phyloP scores from a whole-genome alignment of 2,888 invertebrate species.

The Pollenia griseotomentosa region DNA sequence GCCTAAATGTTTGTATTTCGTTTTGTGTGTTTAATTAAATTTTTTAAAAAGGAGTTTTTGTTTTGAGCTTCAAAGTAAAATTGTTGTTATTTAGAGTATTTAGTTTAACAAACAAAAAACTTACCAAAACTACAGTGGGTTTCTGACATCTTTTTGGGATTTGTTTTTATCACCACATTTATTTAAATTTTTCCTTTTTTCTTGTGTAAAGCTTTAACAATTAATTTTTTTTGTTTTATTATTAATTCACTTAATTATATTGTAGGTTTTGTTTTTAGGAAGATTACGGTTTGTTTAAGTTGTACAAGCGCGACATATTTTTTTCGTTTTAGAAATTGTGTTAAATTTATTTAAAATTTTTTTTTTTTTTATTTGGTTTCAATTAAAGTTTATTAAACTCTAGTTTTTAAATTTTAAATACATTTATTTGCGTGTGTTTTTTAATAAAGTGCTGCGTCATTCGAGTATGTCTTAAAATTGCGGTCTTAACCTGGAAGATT shows the following conservation, averaged over 20 bases:
- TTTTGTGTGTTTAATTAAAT: background rate
- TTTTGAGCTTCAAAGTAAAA: background rate
- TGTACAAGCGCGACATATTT: slow-evolving; percentile 28
- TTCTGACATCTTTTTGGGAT: slow-evolving; percentile 59
- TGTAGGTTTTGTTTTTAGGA: slow-evolving; percentile 43
- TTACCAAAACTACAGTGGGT: slow-evolving; percentile 64
- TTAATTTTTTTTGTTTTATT: background rate
- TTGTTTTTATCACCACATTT: slow-evolving; percentile 53
- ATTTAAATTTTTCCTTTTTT: slow-evolving; percentile 36
- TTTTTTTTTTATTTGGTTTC: background rate
- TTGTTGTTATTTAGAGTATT: background rate
- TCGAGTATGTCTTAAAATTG: background rate
- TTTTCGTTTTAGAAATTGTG: background rate
- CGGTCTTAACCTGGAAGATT: too few species aligned
- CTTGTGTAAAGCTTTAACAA: background rate
- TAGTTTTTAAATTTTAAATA: background rate
- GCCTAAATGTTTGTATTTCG: slow-evolving; percentile 18
- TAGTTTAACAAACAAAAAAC: slow-evolving; percentile 20
- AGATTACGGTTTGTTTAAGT: slow-evolving; percentile 30
- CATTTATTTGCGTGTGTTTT: background rate
- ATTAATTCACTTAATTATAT: slow-evolving; percentile 31
- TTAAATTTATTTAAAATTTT: slow-evolving; percentile 7
- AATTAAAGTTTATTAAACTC: background rate
- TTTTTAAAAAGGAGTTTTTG: background rate
- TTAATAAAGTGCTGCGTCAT: background rate